Percentiles rank a stretch among this genome's conserved stretches.
These are phyloP conservation scores for Condylura cristata DNA, from an alignment of 2,113 vertebrate genomes.

Conservation along the genomic window DNA sequence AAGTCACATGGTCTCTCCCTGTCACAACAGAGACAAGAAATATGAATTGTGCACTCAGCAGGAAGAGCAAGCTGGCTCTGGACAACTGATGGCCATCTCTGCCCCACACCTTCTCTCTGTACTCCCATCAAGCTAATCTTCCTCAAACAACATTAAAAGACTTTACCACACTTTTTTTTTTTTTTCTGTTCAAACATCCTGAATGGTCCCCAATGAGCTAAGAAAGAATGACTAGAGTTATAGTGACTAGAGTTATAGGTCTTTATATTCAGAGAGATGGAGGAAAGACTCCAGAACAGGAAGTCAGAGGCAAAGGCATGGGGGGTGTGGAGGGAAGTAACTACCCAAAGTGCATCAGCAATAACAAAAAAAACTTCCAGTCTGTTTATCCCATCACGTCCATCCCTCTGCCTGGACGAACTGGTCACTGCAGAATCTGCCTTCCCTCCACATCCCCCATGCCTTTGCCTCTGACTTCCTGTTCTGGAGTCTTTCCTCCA, in stretches of 20 bases:
- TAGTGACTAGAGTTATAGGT: neutral
- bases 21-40: neutral
- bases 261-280: neutral
- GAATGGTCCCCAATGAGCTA: conserved; percentile 26
- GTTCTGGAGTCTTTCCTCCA: neutral
- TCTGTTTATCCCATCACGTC: neutral
- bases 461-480: neutral
- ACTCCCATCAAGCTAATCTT: neutral
- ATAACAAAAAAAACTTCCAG: neutral
- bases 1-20: neutral
- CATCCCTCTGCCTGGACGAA: neutral
- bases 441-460: neutral
- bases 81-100: neutral
- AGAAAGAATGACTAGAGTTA: no score
- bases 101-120: neutral
- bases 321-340: neutral
- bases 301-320: neutral
- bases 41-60: neutral
- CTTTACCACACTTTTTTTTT: conserved; percentile 16
- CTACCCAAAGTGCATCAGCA: neutral
- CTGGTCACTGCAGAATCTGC: neutral
- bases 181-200: conserved; percentile 19
- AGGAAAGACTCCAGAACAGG: neutral
- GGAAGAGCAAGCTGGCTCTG: neutral
- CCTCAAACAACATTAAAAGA: neutral